Base-by-base conservation (phyloP, 1,140 invertebrate species). In the Tetraneura akinire region DNA sequence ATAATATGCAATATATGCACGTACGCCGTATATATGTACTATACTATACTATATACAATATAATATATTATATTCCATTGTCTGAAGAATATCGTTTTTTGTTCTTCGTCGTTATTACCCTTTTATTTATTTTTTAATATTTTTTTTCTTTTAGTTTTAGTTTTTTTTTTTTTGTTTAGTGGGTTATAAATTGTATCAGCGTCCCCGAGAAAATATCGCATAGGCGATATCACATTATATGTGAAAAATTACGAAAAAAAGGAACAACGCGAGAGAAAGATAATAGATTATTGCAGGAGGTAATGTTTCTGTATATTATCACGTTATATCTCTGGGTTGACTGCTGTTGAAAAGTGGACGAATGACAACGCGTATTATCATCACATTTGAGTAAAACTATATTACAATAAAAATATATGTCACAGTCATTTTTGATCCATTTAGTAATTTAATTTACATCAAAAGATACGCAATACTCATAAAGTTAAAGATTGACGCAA, bases 151-250 rank as follows among this genome's bases (percentile, higher is more conserved):
- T 29, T 45, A 78, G 42, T 49, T n/a, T n/a, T n/a, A n/a, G n/a
- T n/a, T n/a, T 78, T 60, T 26, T 21, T 45, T 60, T 16, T 57
- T 29, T 11, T 13, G 9, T 47, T 29, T 45, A 78, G 42, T 49
- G 74, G 32, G 37, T 51, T 78, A 78, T 62, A 78, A 78, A 78
- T 78, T 45, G 55, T 57, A 29, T 10, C 74, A 57, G 37, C 26
- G 29, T 73, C 26, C 23, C 49, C 71, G 29, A 37, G 49, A 53
- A n/a, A 32, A 76, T 76, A 76, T 57, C 32, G 71, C 71, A 57
- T 51, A 11, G 26, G n/a, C 47, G 1, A 21, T 51, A 13, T 8
- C 32, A 21, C 32, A 37, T 8, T 37, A 8, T 8, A 37, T 3
- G 32, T 8, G 45, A 1, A 11, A 29, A 9, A 51, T 76, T 57